Evolutionary conservation across 2,113 vertebrate species (phyloP).

Genomic region (Procavia capensis): DNA sequence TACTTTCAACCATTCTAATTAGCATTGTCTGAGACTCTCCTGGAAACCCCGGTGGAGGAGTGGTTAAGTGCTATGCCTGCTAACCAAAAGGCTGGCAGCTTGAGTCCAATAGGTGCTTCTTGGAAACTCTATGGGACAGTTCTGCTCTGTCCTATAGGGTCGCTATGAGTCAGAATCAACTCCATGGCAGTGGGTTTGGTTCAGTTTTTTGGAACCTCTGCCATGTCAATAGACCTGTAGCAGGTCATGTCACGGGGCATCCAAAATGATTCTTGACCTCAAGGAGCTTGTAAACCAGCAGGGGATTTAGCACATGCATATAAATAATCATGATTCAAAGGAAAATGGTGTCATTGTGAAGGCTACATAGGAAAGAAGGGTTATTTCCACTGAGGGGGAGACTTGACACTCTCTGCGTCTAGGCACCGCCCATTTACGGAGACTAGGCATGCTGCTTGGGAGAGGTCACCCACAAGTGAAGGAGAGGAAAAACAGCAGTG

Average conservation of each 20-base stretch:
- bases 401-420: neutral
- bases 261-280: constrained; percentile 12
- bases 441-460: neutral
- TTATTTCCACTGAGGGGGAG: neutral
- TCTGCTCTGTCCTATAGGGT: too few species aligned
- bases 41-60: too few species aligned
- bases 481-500: neutral
- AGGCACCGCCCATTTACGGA: neutral
- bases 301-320: neutral
- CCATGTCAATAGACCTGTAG: neutral
- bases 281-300: constrained; percentile 8
- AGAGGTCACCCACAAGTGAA: neutral
- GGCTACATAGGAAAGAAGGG: neutral
- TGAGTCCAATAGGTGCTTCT: too few species aligned
- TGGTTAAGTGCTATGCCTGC: too few species aligned
- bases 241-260: neutral
- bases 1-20: neutral
- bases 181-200: too few species aligned
- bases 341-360: neutral
- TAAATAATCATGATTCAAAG: constrained; percentile 14
- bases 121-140: too few species aligned
- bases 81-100: too few species aligned
- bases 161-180: too few species aligned
- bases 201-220: too few species aligned
- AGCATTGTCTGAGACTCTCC: neutral